Conservation (phyloP, 2,888 invertebrate species). For the Sturmia bella region DNA sequence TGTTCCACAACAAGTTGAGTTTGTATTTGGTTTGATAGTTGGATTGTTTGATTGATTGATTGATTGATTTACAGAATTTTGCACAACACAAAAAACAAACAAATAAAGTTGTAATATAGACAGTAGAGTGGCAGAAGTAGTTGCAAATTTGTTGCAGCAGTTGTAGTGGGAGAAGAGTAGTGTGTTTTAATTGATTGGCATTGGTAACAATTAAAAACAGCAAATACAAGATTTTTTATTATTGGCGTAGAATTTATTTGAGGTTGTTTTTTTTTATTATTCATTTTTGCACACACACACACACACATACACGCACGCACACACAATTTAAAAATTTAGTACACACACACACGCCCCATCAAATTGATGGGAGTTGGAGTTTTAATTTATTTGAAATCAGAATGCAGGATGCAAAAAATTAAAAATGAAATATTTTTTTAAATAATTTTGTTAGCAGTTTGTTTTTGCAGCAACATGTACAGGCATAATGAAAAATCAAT, state of each 20-base stretch:
- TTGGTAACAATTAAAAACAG: constrained; percentile 4
- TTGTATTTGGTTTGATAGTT: constrained; percentile 52
- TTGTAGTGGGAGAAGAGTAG: constrained; percentile 1
- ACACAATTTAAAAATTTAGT: constrained; percentile 14
- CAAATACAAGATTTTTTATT: constrained; percentile 2
- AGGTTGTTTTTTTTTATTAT: constrained; percentile 38
- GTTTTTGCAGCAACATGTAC: constrained; percentile 40
- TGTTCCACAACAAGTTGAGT: constrained; percentile 78
- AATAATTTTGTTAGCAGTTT: constrained; percentile 26
- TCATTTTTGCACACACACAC: constrained; percentile 46
- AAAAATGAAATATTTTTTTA: neutral
- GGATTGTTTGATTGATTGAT: constrained; percentile 26
- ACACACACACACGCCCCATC: constrained; percentile 25
- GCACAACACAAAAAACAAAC: constrained; percentile 49
- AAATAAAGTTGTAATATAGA: constrained; percentile 44
- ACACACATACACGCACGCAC: constrained; percentile 33
- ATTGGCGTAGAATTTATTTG: constrained; percentile 18
- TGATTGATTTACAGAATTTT: constrained; percentile 3
- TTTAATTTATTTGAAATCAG: constrained; percentile 7
- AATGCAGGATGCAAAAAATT: constrained; percentile 10
- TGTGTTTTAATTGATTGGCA: constrained; percentile 4
- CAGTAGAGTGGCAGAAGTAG: constrained; percentile 37
- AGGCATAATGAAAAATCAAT: constrained; percentile 41
- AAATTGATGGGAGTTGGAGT: constrained; percentile 8
- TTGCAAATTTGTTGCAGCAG: constrained; percentile 21